Base-by-base conservation (phyloP, 1,140 invertebrate genomes). In the Melanaphis sacchari region DNA sequence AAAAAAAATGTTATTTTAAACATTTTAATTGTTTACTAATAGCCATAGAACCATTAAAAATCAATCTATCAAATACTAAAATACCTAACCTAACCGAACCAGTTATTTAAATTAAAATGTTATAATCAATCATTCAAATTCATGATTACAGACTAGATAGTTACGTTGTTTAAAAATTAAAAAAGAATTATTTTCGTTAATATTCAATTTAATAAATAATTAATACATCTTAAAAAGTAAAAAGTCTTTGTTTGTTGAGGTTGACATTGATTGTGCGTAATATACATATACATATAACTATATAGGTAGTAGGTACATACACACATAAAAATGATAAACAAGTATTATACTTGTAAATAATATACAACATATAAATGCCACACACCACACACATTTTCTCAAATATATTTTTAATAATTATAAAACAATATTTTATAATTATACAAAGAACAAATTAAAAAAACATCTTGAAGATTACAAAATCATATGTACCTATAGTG, bases 71-170 rank as follows among this genome's bases (percentile, higher is more conserved):
- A 15, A 76, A 76, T 76, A n/a, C 31, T n/a, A 0, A 15, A 76
- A 76, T 76, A n/a, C 31, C 3, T 31, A n/a, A 66, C 8, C 31
- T n/a, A 66, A 43, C 31, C 52, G 15, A 90, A 90, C 36, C 36
- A 90, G 49, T 90, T 90, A 90, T 90, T 90, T 21, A 88, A 88
- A 88, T 88, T 49, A 22, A 40, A 41, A 31, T 85, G 52, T 49
- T 36, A 88, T 88, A 22, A 82, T 49, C 38, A 22, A 82, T 49
- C 38, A 36, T 88, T 88, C n/a, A 90, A 88, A 88, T 36, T n/a
- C 36, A 49, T 36, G 49, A 49, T 49, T 36, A 4, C 22, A 88
- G 1, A 52, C 49, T 36, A n/a, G 31, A 8, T 9, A 38, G 9
- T 9, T 31, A 31, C 24, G 15, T 36, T 87, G n/a, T 46, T 87